phyloP scores from a whole-genome alignment of 2,888 invertebrate species.

The Podabrus alpinus region DNA sequence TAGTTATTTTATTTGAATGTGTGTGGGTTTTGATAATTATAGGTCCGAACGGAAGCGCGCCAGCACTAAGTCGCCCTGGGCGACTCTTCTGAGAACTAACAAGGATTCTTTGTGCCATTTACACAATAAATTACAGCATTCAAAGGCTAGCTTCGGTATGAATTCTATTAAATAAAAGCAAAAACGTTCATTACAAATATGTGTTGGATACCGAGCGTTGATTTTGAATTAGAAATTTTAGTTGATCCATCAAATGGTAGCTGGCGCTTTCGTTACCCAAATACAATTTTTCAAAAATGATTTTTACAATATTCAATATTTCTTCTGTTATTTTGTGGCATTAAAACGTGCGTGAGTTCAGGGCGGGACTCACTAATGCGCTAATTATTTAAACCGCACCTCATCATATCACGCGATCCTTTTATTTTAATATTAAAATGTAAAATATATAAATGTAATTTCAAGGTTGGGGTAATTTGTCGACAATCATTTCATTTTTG shows the following conservation, averaged over 20 bases:
- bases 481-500: background rate
- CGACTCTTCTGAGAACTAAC: constrained; percentile 51
- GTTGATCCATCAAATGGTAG: background rate
- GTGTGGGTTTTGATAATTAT: constrained; percentile 54
- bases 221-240: background rate
- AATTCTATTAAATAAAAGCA: background rate
- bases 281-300: background rate
- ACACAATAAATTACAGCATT: constrained; percentile 40
- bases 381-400: constrained; percentile 45
- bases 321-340: background rate
- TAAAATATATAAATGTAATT: constrained; percentile 9
- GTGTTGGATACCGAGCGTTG: background rate
- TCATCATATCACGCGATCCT: constrained; percentile 34
- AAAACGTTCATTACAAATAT: background rate
- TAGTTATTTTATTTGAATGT: constrained; percentile 39
- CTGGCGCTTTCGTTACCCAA: background rate
- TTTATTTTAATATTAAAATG: constrained; percentile 32
- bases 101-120: constrained; percentile 52
- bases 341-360: constrained; percentile 39
- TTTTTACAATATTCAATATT: background rate
- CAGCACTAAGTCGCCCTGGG: constrained; percentile 39
- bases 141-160: constrained; percentile 19
- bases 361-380: constrained; percentile 44
- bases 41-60: constrained; percentile 48
- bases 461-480: background rate